A percentile compares a stretch with the other conserved stretches of the same genome.
Evolutionary conservation across 2,888 invertebrate species (phyloP).

Genomic region (Drosophila meridiana): DNA sequence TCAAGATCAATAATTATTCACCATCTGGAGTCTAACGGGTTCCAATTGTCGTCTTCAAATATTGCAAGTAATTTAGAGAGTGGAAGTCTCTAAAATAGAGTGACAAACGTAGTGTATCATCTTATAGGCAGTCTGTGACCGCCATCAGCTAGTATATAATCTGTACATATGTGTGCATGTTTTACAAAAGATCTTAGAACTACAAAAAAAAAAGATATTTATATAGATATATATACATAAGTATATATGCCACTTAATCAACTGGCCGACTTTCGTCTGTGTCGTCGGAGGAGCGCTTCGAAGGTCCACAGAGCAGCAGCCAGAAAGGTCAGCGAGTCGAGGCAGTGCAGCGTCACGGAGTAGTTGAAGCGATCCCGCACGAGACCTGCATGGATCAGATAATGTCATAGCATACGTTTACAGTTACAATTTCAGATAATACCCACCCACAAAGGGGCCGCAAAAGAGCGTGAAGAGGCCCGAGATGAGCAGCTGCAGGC

Average conservation of each 20-base stretch:
- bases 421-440: not conserved
- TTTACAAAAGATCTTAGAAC: constrained; percentile 16
- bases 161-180: not conserved
- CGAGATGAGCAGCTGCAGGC: constrained; percentile 89
- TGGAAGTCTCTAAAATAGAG: not conserved
- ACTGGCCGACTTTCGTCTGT: constrained; percentile 38
- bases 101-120: not conserved
- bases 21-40: too few species aligned
- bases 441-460: constrained; percentile 89
- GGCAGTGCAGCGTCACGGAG: constrained; percentile 88
- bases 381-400: constrained; percentile 86
- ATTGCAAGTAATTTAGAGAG: too few species aligned
- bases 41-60: too few species aligned
- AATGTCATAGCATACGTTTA: not conserved
- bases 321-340: constrained; percentile 88
- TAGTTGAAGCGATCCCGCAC: constrained; percentile 88
- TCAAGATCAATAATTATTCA: too few species aligned
- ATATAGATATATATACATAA: not conserved
- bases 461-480: constrained; percentile 88
- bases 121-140: not conserved
- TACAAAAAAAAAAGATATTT: constrained; percentile 20
- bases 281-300: constrained; percentile 85
- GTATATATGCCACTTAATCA: constrained; percentile 10
- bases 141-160: not conserved
- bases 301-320: constrained; percentile 88